Evolutionary conservation across 1,140 invertebrate species (phyloP).

Genomic region (Conopomorpha cramerella): DNA sequence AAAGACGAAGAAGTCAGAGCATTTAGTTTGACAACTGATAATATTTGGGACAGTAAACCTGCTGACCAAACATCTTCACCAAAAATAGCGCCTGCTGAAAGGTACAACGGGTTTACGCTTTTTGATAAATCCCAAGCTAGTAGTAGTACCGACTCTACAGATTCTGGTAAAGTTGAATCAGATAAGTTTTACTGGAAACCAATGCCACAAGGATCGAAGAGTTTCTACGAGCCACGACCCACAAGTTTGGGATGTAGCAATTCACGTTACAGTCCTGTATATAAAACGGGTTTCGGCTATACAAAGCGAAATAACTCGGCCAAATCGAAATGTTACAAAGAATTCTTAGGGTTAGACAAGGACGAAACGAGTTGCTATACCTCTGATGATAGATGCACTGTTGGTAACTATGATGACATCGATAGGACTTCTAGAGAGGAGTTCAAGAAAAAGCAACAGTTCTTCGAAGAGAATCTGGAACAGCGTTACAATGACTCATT

Average conservation of each 20-base stretch:
- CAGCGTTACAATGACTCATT: constrained; percentile 10
- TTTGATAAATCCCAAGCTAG: constrained; percentile 15
- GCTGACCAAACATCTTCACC: too few relatives aligned
- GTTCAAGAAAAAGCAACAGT: constrained; percentile 10
- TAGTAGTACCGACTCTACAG: constrained; percentile 8
- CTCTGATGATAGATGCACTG: too few relatives aligned
- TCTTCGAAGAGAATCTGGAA: constrained; percentile 9
- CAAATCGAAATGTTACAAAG: constrained; percentile 15
- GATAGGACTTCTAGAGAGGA: too few relatives aligned
- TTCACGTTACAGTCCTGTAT: constrained; percentile 12
- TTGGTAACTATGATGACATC: too few relatives aligned
- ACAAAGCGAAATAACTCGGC: constrained; percentile 11
- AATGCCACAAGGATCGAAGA: too few relatives aligned
- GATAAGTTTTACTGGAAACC: constrained; percentile 24
- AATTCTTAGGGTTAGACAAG: constrained; percentile 15
- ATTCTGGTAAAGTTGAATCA: constrained; percentile 19
- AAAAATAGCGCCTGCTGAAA: too few relatives aligned
- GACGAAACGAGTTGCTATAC: too few relatives aligned
- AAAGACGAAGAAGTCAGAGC: constrained; percentile 19
- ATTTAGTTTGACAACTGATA: too few relatives aligned
- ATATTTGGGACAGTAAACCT: too few relatives aligned
- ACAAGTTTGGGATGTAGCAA: too few relatives aligned
- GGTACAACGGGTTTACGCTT: constrained; percentile 8
- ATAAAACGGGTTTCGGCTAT: constrained; percentile 13
- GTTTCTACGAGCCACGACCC: too few relatives aligned